Evolutionary conservation across 1,140 invertebrate species (phyloP).

Genomic region (Delia radicum): DNA sequence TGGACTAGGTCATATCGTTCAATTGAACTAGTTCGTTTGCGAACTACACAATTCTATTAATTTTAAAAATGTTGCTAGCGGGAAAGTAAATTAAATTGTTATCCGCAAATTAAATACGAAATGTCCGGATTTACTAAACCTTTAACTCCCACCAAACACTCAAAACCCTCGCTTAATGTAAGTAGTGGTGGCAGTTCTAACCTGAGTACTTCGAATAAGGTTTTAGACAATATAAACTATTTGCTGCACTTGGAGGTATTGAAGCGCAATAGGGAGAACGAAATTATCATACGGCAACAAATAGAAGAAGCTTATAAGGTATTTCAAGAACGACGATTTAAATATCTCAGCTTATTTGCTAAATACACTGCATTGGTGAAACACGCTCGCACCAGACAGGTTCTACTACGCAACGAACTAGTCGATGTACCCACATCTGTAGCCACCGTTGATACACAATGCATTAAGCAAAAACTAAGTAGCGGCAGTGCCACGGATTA

Average conservation of each 20-base stretch:
- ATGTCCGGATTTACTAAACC: not conserved
- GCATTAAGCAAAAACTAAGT: slow-evolving; percentile 24
- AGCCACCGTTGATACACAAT: not conserved
- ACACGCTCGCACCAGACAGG: slow-evolving; percentile 22
- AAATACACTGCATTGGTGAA: slow-evolving; percentile 31
- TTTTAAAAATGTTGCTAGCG: too few relatives aligned
- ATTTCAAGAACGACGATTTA: slow-evolving; percentile 33
- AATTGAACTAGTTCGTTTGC: too few relatives aligned
- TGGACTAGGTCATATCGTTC: too few relatives aligned
- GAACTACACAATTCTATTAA: too few relatives aligned
- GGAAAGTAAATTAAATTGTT: too few relatives aligned
- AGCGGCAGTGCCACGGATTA: slow-evolving; percentile 24
- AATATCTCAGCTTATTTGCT: slow-evolving; percentile 34
- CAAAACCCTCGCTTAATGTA: not conserved
- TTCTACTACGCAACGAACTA: slow-evolving; percentile 1
- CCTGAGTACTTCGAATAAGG: not conserved
- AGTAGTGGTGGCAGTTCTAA: not conserved
- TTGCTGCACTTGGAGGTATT: slow-evolving; percentile 40
- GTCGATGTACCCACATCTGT: not conserved
- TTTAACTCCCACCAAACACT: not conserved
- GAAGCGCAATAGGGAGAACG: slow-evolving; percentile 38
- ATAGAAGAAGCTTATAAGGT: slow-evolving; percentile 39
- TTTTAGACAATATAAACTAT: slow-evolving; percentile 38
- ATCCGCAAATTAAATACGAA: too few relatives aligned
- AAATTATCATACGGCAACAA: slow-evolving; percentile 36